Percentiles rank a stretch among this genome's conserved stretches.
Evolutionary conservation across 92 coral and sea anemone genomes (phyloP).

Genomic region (Parazoanthus atlanticus): DNA sequence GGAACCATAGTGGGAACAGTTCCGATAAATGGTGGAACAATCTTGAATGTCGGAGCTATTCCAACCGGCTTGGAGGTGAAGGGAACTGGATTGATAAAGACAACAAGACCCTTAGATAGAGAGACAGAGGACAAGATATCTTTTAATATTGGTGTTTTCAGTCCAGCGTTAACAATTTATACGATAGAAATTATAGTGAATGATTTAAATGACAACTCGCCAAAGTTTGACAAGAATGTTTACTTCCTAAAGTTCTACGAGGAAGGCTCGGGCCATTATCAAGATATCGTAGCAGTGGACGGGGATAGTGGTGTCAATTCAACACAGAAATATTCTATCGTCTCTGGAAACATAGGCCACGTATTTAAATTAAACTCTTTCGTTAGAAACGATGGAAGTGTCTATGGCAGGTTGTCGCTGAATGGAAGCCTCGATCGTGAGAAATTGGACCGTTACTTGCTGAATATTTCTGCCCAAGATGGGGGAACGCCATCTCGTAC

Average conservation of each 20-base stretch:
- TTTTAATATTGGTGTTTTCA: slow-evolving; percentile 1
- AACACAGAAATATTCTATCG: slow-evolving; percentile 71
- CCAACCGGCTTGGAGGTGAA: slow-evolving; percentile 29
- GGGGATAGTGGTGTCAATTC: slow-evolving; percentile 78
- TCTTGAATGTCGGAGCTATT: background rate
- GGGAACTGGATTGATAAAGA: slow-evolving; percentile 58
- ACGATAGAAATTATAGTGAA: slow-evolving; percentile 67
- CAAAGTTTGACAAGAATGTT: slow-evolving; percentile 66
- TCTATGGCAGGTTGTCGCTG: slow-evolving; percentile 62
- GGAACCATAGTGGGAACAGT: slow-evolving; percentile 80
- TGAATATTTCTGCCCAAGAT: slow-evolving; percentile 91
- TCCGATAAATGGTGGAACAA: slow-evolving; percentile 35
- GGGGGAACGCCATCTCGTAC: slow-evolving; percentile 76
- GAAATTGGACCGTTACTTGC: slow-evolving; percentile 60
- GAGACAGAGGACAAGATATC: slow-evolving; percentile 57
- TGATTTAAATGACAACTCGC: slow-evolving; percentile 91
- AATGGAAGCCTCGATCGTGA: slow-evolving; percentile 82
- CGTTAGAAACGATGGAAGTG: slow-evolving; percentile 31
- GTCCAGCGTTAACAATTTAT: background rate
- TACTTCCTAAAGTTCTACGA: slow-evolving; percentile 51
- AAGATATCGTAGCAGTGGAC: slow-evolving; percentile 66
- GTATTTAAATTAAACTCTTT: slow-evolving; percentile 60
- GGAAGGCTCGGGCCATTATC: slow-evolving; percentile 49
- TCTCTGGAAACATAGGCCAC: slow-evolving; percentile 82
- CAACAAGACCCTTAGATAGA: slow-evolving; percentile 70